These are phyloP conservation scores for Mimumesa dahlbomi DNA, from an alignment of 2,888 invertebrate species.

Conservation along the genomic window DNA sequence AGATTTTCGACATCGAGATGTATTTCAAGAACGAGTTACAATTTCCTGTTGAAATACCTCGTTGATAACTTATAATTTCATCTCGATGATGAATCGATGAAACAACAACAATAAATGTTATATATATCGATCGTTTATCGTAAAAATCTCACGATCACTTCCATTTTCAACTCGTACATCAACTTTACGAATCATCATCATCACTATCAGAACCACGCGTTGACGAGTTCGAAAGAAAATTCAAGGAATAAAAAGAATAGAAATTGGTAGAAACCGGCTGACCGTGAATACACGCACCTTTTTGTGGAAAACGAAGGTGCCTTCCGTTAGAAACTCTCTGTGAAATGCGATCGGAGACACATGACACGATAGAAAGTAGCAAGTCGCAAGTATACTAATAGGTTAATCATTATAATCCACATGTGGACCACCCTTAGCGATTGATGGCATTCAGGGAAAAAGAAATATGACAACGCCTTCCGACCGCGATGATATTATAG, in stretches of 20 bases:
- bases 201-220: too few species aligned
- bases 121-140: too few species aligned
- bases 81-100: too few species aligned
- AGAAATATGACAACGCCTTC: slow-evolving; percentile 26
- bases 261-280: too few species aligned
- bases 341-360: slow-evolving; percentile 30
- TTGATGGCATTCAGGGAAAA: slow-evolving; percentile 17
- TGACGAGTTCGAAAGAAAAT: too few species aligned
- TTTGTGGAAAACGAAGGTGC: slow-evolving; percentile 24
- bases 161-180: too few species aligned
- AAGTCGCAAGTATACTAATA: slow-evolving; percentile 36
- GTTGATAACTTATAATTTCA: too few species aligned
- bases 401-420: slow-evolving; percentile 38
- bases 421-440: slow-evolving; percentile 15
- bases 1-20: neutral
- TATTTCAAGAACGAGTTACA: neutral
- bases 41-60: too few species aligned
- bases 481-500: slow-evolving; percentile 30
- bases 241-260: too few species aligned
- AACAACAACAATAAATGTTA: too few species aligned
- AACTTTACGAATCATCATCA: too few species aligned
- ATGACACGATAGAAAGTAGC: slow-evolving; percentile 33
- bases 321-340: slow-evolving; percentile 41
- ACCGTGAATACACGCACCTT: slow-evolving; percentile 7
- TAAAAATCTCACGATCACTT: too few species aligned